A percentile compares a stretch with the other conserved stretches of the same genome.
Conservation (phyloP, 1,140 invertebrate species). For the Hylaeus anthracinus region DNA sequence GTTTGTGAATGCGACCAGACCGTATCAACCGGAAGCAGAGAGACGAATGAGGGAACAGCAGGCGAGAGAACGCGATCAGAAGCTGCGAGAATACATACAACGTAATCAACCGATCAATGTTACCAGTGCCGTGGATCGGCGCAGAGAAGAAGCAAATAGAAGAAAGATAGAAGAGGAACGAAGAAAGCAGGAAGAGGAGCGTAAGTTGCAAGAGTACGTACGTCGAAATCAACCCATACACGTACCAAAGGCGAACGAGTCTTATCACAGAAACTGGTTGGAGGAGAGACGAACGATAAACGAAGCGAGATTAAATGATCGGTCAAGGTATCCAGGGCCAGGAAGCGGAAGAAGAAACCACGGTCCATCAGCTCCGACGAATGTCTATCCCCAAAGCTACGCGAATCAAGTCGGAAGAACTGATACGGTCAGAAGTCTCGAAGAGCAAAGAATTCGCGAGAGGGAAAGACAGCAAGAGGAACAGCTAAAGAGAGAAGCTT, state of each 20-base stretch:
- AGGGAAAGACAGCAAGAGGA: slow-evolving; percentile 28
- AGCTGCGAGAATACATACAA: slow-evolving; percentile 53
- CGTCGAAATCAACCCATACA: slow-evolving; percentile 64
- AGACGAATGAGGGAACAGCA: slow-evolving; percentile 23
- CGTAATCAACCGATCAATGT: slow-evolving; percentile 58
- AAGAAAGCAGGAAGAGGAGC: slow-evolving; percentile 48
- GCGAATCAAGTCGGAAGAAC: slow-evolving; percentile 34
- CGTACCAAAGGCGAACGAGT: slow-evolving; percentile 14
- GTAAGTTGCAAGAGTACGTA: slow-evolving; percentile 69
- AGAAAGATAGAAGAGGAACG: slow-evolving; percentile 13
- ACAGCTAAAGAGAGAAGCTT: slow-evolving; percentile 33
- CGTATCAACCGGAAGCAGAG: slow-evolving; percentile 5
- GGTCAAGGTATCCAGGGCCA: slow-evolving; percentile 23
- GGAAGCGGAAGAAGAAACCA: slow-evolving; percentile 43
- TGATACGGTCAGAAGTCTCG: slow-evolving; percentile 1
- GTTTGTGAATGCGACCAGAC: slow-evolving; percentile 5
- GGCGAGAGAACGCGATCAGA: slow-evolving; percentile 39
- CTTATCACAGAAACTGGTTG: background rate
- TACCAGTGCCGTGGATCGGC: background rate
- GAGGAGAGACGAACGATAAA: slow-evolving; percentile 44
- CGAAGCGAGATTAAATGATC: slow-evolving; percentile 37
- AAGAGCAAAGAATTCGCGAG: slow-evolving; percentile 43
- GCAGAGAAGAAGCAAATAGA: slow-evolving; percentile 17
- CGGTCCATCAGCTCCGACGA: slow-evolving; percentile 61
- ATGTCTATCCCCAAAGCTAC: slow-evolving; percentile 39